Base-by-base conservation (phyloP, 2,113 vertebrate genomes). In the Sylvia atricapilla region DNA sequence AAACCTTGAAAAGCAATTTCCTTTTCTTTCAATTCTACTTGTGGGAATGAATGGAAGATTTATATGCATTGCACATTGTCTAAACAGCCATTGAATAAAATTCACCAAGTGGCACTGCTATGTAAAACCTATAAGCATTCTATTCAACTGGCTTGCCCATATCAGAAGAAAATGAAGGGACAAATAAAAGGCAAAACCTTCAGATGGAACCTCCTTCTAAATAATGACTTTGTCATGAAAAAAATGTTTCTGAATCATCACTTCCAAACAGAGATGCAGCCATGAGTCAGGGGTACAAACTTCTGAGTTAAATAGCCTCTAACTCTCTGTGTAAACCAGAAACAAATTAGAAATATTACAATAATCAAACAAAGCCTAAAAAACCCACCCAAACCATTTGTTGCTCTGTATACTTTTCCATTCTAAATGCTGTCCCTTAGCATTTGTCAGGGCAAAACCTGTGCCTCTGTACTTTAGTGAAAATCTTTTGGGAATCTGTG, bases 321-420 rank as follows among this genome's bases (percentile, higher is more conserved):
- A 43, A 13, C 9, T 60, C 25, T 18, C 60, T 47, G 9, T 46
- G 22, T 43, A 15, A 68, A 46, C 33, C 49, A 83, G 59, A 66
- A 60, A 74, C 18, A 33, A 79, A 41, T 80, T 55, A 83, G 24
- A 82, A 93, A 77, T 69, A 90, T 17, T 70, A 55, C 25, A 69
- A 43, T 21, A 72, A 24, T 53, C n/a, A 44, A 85, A 64, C 11
- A 74, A 87, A 74, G 7, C 22, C 33, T 94, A n/a, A 24, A 33
- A 59, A 30, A 56, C 43, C 1, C 5, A 9, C 10, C 5, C 7
- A 47, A 27, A 17, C 0, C 4, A 50, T 17, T 43, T 68, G 27
- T 56, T 77, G 18, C 30, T 81, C 15, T 23, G 2, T 23, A 39
- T 44, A 9, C 9, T 89, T 84, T 46, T 24, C 58, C 7, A 5